Percentiles rank a stretch among this genome's conserved stretches.
Conservation (phyloP, 2,797 vertebrate genomes). For the Danio jaintianensis region DNA sequence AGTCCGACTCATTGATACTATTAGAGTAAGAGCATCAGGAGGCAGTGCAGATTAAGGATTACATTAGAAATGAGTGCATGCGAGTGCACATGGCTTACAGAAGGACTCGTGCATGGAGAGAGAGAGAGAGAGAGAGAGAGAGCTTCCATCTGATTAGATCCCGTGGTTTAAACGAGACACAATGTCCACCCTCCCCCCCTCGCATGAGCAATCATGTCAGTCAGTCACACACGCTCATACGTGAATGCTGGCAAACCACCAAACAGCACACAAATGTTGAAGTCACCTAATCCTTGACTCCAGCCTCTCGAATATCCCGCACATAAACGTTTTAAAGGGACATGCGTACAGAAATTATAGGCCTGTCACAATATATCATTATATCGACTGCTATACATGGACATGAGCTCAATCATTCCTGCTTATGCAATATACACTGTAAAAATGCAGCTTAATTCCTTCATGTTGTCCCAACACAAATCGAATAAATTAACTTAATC, state of each 20-base stretch:
- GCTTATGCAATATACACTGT: too few species aligned
- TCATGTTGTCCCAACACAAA: too few species aligned
- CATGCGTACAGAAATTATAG: not conserved
- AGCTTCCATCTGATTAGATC: conserved; percentile 40
- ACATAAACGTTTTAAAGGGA: conserved; percentile 14
- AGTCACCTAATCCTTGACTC: conserved; percentile 24
- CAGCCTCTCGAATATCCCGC: not conserved
- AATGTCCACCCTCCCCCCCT: conserved; percentile 31
- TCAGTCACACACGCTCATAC: conserved; percentile 25
- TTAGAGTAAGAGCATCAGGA: conserved; percentile 59
- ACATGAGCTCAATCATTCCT: too few species aligned
- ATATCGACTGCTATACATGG: too few species aligned
- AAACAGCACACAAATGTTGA: conserved; percentile 45
- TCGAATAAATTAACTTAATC: too few species aligned
- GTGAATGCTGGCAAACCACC: conserved; percentile 7
- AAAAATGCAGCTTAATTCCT: too few species aligned
- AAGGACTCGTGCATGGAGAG: conserved; percentile 26
- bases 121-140: conserved; percentile 21
- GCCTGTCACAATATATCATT: too few species aligned
- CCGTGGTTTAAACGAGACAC: conserved; percentile 41
- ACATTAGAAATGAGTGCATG: conserved; percentile 61
- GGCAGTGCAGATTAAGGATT: conserved; percentile 62
- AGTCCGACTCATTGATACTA: conserved; percentile 55
- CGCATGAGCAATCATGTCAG: conserved; percentile 5
- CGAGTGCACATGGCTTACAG: conserved; percentile 54